Base-by-base conservation (phyloP, 2,888 invertebrate genomes). In the Petrophora chlorosata region DNA sequence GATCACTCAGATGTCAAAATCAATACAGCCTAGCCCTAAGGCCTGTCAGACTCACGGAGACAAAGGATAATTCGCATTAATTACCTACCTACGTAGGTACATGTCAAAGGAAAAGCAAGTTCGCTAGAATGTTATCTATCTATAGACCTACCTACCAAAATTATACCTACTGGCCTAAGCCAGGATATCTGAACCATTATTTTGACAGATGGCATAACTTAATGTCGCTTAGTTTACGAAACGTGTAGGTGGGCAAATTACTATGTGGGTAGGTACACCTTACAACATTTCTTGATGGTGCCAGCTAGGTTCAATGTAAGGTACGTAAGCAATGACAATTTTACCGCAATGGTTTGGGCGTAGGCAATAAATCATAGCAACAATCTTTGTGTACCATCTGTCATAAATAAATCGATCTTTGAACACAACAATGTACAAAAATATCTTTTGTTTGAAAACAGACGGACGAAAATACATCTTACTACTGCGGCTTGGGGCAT, bases 401-500 rank as follows among this genome's bases (percentile, higher is more conserved):
- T 55, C 58, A 56, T 51, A 60, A 61, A 65, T 60, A 65, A 61
- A 60, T 59, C 61, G 53, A 59, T 70, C 64, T 67, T 61, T 59
- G 61, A 44, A 58, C 57, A 44, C 48, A 55, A 39, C 29, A 51
- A 34, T 41, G 32, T 39, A 45, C 26, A 53, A 53, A 58, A 67
- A 70, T 71, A 72, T 64, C 65, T 62, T 63, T 68, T 70, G 70
- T 70, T 72, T 67, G 70, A 65, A 70, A 68, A 70, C 70, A 71
- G 59, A 64, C 54, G 57, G 73, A 67, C 66, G 52, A 67, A 70
- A 73, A 73, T 71, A 70, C 44, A 45, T 68, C 58, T 61, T 62
- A 57, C 53, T 61, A 62, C 53, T 50, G 48, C 55, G 46, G 47
- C 54, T 43, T 45, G 56, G 46, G 52, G 56, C 44, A 39, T 50